Evolutionary conservation across 2,113 vertebrate genomes (phyloP).

Genomic region (Columba janthina): DNA sequence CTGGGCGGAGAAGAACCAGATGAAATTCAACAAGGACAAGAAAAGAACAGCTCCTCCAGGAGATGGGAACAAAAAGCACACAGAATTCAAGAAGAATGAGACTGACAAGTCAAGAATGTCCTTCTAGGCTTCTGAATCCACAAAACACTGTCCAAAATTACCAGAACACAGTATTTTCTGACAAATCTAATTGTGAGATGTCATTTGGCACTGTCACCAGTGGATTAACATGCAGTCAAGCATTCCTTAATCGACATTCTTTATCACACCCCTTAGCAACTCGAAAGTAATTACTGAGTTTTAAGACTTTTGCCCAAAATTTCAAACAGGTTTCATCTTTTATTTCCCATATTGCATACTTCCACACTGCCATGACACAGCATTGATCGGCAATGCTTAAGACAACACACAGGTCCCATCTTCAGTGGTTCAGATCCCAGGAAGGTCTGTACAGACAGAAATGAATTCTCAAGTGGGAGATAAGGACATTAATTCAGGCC

Average conservation of each 20-base stretch:
- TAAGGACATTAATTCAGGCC: background rate
- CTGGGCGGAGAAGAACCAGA: too few relatives aligned
- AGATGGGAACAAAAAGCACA: background rate
- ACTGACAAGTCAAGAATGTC: background rate
- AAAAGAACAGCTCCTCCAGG: background rate
- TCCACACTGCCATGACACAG: background rate
- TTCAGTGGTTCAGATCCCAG: background rate
- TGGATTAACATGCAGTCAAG: background rate
- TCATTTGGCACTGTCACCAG: accelerated
- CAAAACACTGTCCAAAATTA: background rate
- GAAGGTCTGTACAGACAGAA: background rate
- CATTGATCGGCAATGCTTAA: background rate
- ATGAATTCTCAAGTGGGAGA: background rate
- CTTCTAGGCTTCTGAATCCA: background rate
- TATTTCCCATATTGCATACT: background rate
- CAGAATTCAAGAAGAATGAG: background rate
- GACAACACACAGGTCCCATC: background rate
- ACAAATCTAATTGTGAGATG: background rate
- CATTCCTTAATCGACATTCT: background rate
- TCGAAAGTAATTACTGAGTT: background rate
- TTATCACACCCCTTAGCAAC: background rate
- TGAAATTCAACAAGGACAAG: background rate
- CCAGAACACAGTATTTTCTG: background rate
- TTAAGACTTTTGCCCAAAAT: background rate
- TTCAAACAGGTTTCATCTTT: background rate